Evolutionary conservation across 2,113 vertebrate species (phyloP).

Genomic region (Plecotus auritus): DNA sequence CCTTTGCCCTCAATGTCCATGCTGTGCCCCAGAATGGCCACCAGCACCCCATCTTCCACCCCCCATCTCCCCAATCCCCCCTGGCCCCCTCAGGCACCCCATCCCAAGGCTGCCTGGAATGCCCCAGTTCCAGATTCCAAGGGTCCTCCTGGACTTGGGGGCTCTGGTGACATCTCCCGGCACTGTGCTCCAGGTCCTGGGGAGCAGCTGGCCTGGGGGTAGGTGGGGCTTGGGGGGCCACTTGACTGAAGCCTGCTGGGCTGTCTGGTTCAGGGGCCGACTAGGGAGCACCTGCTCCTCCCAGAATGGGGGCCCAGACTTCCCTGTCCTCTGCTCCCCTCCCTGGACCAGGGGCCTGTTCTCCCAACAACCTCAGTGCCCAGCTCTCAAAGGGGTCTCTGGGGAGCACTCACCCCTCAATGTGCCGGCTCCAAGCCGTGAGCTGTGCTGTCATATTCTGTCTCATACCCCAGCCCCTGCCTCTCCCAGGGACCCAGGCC

Average conservation of each 20-base stretch:
- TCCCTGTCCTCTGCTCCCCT: background rate
- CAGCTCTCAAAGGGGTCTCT: background rate
- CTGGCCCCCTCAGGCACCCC: background rate
- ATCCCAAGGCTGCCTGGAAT: background rate
- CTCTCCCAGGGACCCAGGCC: background rate
- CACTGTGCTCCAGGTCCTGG: background rate
- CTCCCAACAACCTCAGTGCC: background rate
- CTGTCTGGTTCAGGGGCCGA: background rate
- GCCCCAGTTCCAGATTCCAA: background rate
- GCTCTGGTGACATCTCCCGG: background rate
- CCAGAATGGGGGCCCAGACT: background rate
- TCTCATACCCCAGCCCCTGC: background rate
- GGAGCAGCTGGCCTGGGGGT: accelerated
- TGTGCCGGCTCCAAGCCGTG: background rate
- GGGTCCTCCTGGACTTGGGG: background rate
- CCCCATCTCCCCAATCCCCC: accelerated
- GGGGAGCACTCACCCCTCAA: background rate
- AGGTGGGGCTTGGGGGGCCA: background rate
- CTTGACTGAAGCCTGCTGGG: background rate
- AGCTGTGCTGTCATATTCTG: background rate
- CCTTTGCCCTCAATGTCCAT: accelerated
- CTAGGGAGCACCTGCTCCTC: background rate
- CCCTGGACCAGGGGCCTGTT: background rate
- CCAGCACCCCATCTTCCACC: background rate
- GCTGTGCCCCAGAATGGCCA: background rate